Conservation (phyloP, 2,113 vertebrate genomes). For the Lepidothrix coronata region DNA sequence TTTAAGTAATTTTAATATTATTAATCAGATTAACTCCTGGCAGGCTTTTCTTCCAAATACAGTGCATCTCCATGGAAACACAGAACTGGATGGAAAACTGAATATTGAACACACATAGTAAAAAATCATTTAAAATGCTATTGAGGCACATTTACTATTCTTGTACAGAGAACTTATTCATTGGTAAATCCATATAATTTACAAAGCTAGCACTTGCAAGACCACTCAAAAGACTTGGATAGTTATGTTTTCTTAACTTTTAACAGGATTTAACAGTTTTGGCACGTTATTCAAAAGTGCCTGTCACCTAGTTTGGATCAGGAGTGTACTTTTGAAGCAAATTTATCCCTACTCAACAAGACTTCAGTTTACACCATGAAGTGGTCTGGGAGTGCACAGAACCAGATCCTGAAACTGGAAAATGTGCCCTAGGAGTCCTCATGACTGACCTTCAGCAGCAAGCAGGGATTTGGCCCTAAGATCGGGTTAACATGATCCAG, state of each 20-base stretch:
- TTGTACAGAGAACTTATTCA: neutral
- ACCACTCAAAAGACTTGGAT: neutral
- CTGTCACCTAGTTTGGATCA: neutral
- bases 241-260: neutral
- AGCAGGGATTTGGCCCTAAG: neutral
- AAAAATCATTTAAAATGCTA: neutral
- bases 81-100: neutral
- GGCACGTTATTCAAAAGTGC: neutral
- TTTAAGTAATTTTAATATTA: neutral
- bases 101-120: neutral
- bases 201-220: neutral
- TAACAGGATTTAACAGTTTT: neutral
- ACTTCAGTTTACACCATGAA: neutral
- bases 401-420: neutral
- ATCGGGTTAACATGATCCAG: neutral
- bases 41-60: neutral
- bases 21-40: constrained; percentile 3
- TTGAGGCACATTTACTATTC: neutral
- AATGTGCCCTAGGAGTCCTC: neutral
- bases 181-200: neutral
- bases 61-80: neutral
- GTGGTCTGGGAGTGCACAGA: neutral
- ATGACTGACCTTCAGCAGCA: neutral
- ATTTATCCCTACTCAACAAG: neutral
- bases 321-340: neutral